These are phyloP conservation scores for Gari tellinella DNA, from an alignment of 2,888 invertebrate genomes.

Conservation along the genomic window DNA sequence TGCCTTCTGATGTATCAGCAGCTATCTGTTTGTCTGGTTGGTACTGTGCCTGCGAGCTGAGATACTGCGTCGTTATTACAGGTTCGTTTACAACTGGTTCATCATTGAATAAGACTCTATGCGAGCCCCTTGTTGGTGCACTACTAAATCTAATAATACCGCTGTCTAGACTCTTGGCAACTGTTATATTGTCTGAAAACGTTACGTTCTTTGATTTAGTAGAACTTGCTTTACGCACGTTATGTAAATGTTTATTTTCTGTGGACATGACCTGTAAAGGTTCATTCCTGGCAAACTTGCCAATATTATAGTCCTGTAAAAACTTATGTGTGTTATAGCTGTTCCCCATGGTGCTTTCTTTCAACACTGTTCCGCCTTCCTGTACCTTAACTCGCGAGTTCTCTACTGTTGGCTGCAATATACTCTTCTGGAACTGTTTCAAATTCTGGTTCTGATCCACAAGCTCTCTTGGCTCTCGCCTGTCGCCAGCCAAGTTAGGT, in stretches of 20 bases:
- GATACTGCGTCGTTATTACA: conserved; percentile 69
- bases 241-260: conserved; percentile 77
- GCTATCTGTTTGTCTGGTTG: conserved; percentile 49
- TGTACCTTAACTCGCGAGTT: conserved; percentile 73
- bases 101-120: conserved; percentile 21
- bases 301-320: conserved; percentile 79
- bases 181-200: conserved; percentile 74
- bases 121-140: conserved; percentile 61
- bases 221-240: conserved; percentile 58
- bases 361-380: conserved; percentile 70
- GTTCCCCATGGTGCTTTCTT: conserved; percentile 76
- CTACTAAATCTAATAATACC: conserved; percentile 66
- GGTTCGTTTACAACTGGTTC: conserved; percentile 12
- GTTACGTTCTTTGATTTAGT: conserved; percentile 70
- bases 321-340: conserved; percentile 81
- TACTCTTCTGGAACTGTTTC: conserved; percentile 70
- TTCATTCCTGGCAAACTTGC: conserved; percentile 73
- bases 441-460: conserved; percentile 61
- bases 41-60: conserved; percentile 72
- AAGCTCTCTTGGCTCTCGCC: conserved; percentile 61
- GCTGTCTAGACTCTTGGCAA: conserved; percentile 71
- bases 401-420: conserved; percentile 72
- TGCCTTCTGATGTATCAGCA: background rate
- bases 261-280: conserved; percentile 78
- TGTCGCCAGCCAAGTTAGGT: conserved; percentile 71